Percentiles rank a stretch among this genome's conserved stretches.
Conservation (phyloP, 2,888 invertebrate species). For the Ellobium chinense region DNA sequence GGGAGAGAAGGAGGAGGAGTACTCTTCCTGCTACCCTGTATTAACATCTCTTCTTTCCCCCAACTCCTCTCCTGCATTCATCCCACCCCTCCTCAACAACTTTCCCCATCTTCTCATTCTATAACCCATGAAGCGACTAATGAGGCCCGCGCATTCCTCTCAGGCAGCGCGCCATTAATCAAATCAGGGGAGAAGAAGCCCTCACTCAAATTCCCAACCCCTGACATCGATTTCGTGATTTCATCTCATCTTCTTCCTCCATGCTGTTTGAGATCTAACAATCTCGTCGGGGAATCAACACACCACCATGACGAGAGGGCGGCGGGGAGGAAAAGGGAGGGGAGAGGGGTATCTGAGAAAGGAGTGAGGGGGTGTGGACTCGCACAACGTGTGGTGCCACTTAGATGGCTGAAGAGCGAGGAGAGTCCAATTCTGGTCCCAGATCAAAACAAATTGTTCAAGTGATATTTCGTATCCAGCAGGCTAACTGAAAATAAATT, state of each 20-base stretch:
- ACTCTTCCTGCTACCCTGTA: no score
- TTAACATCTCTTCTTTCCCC: background rate
- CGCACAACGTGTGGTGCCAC: background rate
- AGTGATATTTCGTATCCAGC: constrained; percentile 7
- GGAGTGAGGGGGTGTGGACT: constrained; percentile 1
- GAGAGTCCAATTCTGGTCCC: no score
- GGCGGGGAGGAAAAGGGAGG: background rate
- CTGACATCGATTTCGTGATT: constrained; percentile 44
- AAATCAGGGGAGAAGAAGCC: constrained; percentile 38
- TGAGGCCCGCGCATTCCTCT: constrained; percentile 42
- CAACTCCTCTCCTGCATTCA: background rate
- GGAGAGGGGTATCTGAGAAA: background rate
- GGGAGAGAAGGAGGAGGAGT: no score
- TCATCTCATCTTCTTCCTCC: constrained; percentile 35
- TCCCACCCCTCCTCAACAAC: background rate
- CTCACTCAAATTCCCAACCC: constrained; percentile 42
- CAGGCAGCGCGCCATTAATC: constrained; percentile 42
- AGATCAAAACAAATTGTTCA: background rate
- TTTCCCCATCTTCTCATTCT: constrained; percentile 1
- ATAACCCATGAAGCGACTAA: constrained; percentile 33
- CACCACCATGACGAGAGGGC: constrained; percentile 3
- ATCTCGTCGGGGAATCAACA: constrained; percentile 22
- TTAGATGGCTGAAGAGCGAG: background rate
- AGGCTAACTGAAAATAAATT: no score
- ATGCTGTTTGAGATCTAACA: constrained; percentile 32